Evolutionary conservation across 2,113 vertebrate species (phyloP), one percentile per base, ranked within the genome.

Genomic region (Columba janthina): DNA sequence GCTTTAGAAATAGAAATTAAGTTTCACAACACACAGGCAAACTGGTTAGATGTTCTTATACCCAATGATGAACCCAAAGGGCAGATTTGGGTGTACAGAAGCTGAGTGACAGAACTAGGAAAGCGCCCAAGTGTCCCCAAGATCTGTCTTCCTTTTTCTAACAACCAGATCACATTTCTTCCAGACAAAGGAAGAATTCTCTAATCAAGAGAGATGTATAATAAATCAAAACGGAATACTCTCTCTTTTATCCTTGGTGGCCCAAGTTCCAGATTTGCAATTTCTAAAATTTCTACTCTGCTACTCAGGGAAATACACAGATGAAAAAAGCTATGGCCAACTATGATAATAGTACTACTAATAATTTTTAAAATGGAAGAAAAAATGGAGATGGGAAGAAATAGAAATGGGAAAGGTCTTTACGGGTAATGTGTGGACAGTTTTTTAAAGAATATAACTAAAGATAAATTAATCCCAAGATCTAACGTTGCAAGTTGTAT

Each of bases 161-260:
- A 93, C 85, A 79, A 61, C 25, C 4, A 21, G 57, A 89, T 81
- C 62, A 21, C 74, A 91, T 60, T 83, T 77, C 46, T 95, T 62
- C 36, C 64, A 96, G 60, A 85, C 61, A 95, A 92, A 92, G 73
- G 85, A 79, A 91, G 91, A 93, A 91, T 74, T 89, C 82, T 71
- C 85, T 69, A 62, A 89, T 69, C 87, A 77, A 54, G 88, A 72
- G 40, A 78, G 82, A 70, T 46, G 34, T 67, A 75, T n/a, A 90
- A 91, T 36, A 88, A 91, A 91, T 81, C 72, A 94, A 90, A 97
- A 46, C 60, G 80, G 62, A 92, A 78, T 66, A 78, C 31, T n/a
- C 36, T 71, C 24, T 17, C 48, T 70, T 90, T 77, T 78, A 67
- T 76, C 74, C 71, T 72, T 70, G 56, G 84, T 80, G 71, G 61